Evolutionary conservation across 2,888 invertebrate species (phyloP).

Genomic region (Augiades crinisus): DNA sequence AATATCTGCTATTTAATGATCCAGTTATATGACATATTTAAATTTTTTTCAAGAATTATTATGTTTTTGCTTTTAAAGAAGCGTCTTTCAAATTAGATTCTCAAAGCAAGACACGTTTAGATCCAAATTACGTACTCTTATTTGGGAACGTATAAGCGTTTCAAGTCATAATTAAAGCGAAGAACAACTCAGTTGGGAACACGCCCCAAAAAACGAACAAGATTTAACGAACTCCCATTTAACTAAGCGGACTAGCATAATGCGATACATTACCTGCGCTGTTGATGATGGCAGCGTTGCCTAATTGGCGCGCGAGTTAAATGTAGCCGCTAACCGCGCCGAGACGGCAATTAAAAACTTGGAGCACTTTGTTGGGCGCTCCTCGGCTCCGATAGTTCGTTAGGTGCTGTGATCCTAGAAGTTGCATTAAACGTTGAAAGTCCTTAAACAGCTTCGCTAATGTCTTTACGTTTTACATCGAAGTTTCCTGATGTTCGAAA

Average conservation of each 20-base stretch:
- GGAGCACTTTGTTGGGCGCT: constrained; percentile 25
- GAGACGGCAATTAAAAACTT: constrained; percentile 34
- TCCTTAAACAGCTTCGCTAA: neutral
- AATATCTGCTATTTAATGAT: no score
- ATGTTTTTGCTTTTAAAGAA: no score
- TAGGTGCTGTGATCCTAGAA: neutral
- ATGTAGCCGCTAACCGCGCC: constrained; percentile 5
- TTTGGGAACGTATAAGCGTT: no score
- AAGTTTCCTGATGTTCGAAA: neutral
- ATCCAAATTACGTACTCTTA: no score
- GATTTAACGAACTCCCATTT: neutral
- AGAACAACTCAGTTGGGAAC: no score
- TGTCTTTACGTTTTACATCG: neutral
- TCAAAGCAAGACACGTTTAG: no score
- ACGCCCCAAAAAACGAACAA: neutral
- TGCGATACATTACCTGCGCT: constrained; percentile 3
- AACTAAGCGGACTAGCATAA: neutral
- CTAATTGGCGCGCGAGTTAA: neutral
- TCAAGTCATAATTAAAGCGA: no score
- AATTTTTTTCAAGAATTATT: no score
- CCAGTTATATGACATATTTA: no score
- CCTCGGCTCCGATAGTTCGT: constrained; percentile 1
- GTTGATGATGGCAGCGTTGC: neutral
- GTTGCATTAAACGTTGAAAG: neutral
- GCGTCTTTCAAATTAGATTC: no score